phyloP scores from a whole-genome alignment of 2,797 vertebrate genomes.

The Acanthis flammea region DNA sequence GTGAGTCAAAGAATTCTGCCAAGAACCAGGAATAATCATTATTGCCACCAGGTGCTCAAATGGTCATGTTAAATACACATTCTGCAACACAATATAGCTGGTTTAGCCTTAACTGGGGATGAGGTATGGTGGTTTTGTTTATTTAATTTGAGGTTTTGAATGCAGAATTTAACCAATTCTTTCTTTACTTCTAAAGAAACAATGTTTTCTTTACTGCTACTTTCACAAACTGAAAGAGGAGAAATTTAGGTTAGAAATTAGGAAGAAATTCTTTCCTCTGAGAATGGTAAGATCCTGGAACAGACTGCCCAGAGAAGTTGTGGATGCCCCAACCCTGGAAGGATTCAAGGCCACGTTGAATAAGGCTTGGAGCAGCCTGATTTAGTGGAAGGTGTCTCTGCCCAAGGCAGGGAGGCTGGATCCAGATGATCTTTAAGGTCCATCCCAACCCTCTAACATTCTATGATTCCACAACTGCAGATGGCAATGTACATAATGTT shows the following conservation, averaged over 20 bases:
- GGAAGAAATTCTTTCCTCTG: neutral
- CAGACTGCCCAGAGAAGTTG: neutral
- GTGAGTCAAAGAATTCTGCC: neutral
- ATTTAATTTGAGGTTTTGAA: neutral
- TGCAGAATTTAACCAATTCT: neutral
- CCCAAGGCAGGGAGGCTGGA: neutral
- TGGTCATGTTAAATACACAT: neutral
- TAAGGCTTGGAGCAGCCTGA: neutral
- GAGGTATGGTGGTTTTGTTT: rapidly evolving
- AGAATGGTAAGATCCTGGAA: neutral
- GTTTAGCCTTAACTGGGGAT: neutral
- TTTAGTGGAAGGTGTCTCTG: neutral
- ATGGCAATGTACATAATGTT: neutral
- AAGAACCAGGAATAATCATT: neutral
- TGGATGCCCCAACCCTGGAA: neutral
- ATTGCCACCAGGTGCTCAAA: neutral
- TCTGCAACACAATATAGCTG: neutral
- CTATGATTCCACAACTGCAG: neutral
- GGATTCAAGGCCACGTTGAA: neutral
- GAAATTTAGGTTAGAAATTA: neutral
- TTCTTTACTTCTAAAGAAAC: neutral
- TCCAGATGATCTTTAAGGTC: neutral
- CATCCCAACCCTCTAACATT: neutral
- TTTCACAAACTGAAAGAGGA: neutral
- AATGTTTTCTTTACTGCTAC: neutral